Conservation (phyloP, 2,888 invertebrate species). For the Blastobasis lacticolella region DNA sequence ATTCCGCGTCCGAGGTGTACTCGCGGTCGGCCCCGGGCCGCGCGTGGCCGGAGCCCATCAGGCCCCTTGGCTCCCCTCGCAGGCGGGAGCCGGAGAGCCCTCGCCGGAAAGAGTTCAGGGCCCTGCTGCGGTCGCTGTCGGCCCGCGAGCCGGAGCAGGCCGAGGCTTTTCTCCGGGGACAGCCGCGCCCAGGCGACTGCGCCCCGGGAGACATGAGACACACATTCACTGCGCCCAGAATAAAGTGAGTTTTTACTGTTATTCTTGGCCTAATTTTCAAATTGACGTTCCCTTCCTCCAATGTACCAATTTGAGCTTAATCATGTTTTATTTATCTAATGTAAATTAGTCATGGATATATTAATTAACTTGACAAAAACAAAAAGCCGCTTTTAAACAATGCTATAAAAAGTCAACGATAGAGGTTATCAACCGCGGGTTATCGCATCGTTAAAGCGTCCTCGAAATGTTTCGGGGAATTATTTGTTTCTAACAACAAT, state of each 20-base stretch:
- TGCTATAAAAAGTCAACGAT: neutral
- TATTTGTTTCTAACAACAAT: neutral
- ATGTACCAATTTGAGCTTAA: neutral
- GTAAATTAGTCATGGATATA: too few species aligned
- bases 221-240: constrained; percentile 59
- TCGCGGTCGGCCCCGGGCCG: constrained; percentile 80
- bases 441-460: neutral
- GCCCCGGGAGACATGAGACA: constrained; percentile 71
- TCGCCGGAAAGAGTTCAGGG: constrained; percentile 71
- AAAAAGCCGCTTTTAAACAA: too few species aligned
- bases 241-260: constrained; percentile 44
- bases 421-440: neutral
- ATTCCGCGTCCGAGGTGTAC: constrained; percentile 63
- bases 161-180: constrained; percentile 78
- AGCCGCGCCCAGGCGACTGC: constrained; percentile 81
- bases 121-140: constrained; percentile 77
- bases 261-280: too few species aligned
- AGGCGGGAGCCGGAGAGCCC: constrained; percentile 59
- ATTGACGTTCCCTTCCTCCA: neutral
- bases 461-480: neutral
- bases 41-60: constrained; percentile 61
- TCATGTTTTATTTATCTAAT: too few species aligned
- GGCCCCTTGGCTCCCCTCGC: constrained; percentile 53
- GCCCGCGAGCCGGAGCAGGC: constrained; percentile 78
- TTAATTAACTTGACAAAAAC: too few species aligned